A percentile compares a stretch with the other conserved stretches of the same genome.
Evolutionary conservation across 2,888 invertebrate species (phyloP).

Genomic region (Eupithecia subumbrata): DNA sequence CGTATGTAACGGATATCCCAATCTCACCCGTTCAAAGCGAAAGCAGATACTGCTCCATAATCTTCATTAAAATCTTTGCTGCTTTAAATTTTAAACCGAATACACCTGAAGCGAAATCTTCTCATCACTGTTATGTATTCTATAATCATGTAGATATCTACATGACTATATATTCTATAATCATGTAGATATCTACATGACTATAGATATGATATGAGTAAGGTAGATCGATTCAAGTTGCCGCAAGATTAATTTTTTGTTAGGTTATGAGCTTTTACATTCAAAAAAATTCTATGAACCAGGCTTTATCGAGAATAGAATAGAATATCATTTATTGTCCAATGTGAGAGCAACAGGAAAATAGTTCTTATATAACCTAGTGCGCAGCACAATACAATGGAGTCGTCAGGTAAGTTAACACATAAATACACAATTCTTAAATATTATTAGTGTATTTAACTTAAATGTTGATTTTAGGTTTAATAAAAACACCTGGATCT

Average conservation of each 20-base stretch:
- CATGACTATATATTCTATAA: not conserved
- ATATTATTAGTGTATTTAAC: no score
- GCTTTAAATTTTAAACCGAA: slow-evolving; percentile 50
- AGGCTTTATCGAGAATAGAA: no score
- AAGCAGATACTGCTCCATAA: slow-evolving; percentile 42
- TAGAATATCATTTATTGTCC: no score
- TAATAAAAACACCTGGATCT: no score
- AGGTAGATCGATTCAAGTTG: not conserved
- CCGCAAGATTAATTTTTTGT: not conserved
- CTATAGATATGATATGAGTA: no score
- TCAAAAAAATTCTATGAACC: not conserved
- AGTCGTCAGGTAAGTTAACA: no score
- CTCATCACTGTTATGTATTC: not conserved
- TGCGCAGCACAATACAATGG: no score
- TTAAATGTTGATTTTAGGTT: no score
- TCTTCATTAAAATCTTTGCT: slow-evolving; percentile 57
- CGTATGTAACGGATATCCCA: slow-evolving; percentile 16
- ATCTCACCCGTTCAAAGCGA: slow-evolving; percentile 36
- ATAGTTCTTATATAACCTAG: no score
- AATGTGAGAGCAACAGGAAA: no score
- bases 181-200: slow-evolving; percentile 7
- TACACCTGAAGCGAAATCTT: slow-evolving; percentile 41
- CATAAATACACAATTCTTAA: no score
- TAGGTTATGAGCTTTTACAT: not conserved
- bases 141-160: slow-evolving; percentile 5